Conservation (phyloP, 2,888 invertebrate genomes). For the Dryomyza anilis region DNA sequence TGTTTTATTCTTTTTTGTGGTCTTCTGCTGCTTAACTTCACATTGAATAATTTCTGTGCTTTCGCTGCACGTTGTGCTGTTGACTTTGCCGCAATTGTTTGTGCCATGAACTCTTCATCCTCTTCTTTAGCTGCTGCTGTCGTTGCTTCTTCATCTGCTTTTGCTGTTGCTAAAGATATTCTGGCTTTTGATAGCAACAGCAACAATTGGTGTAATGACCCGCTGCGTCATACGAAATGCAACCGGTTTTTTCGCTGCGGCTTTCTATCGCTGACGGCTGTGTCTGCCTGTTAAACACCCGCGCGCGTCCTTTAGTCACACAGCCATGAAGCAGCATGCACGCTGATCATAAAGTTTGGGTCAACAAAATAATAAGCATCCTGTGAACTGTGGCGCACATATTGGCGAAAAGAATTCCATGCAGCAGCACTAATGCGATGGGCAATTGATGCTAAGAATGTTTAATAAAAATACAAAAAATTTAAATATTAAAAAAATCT, state of each 20-base stretch:
- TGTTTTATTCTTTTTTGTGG: background rate
- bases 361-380: slow-evolving; percentile 12
- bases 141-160: background rate
- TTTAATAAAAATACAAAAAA: too few species aligned
- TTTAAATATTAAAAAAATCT: too few species aligned
- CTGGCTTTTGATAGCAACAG: slow-evolving; percentile 2
- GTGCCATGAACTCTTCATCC: background rate
- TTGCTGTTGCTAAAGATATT: slow-evolving; percentile 39
- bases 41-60: slow-evolving; percentile 16
- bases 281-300: background rate
- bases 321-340: background rate
- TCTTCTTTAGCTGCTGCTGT: background rate
- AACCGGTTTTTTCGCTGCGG: background rate
- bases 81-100: background rate
- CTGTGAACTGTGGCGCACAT: background rate
- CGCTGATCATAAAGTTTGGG: slow-evolving; percentile 2
- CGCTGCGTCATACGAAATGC: slow-evolving; percentile 41
- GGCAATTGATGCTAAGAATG: too few species aligned
- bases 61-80: background rate
- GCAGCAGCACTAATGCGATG: too few species aligned
- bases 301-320: background rate
- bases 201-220: slow-evolving; percentile 49
- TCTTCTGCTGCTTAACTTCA: background rate
- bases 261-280: background rate
- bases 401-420: background rate